A percentile compares a stretch with the other conserved stretches of the same genome.
phyloP scores from a whole-genome alignment of 2,888 invertebrate species.

The Phasia obesa region DNA sequence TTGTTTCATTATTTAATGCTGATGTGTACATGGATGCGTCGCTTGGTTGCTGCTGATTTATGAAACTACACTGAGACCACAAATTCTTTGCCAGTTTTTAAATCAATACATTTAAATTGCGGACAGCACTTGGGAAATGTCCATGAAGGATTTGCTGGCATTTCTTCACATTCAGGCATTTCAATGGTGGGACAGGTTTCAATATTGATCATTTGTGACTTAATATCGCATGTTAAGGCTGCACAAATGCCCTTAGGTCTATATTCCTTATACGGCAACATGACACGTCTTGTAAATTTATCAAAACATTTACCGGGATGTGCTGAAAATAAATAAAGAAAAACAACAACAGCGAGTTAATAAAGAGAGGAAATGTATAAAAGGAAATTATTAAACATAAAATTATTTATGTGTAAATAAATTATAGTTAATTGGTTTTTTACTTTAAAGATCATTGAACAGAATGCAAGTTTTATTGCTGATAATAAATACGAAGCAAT shows the following conservation, averaged over 20 bases:
- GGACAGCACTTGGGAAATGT: constrained; percentile 82
- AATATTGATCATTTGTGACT: constrained; percentile 79
- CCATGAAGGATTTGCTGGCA: constrained; percentile 79
- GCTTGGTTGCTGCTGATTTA: not conserved
- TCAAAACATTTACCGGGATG: constrained; percentile 82
- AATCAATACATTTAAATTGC: constrained; percentile 80
- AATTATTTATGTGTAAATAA: constrained; percentile 19
- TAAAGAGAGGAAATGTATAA: constrained; percentile 58
- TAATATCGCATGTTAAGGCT: constrained; percentile 80
- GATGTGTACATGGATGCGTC: constrained; percentile 70
- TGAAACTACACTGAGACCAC: constrained; percentile 77
- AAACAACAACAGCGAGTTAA: constrained; percentile 68
- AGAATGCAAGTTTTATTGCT: not conserved
- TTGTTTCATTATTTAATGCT: constrained; percentile 55
- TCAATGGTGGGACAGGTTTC: constrained; percentile 82
- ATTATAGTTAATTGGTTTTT: constrained; percentile 50
- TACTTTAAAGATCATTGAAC: constrained; percentile 7
- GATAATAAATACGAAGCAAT: not conserved
- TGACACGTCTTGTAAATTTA: constrained; percentile 79
- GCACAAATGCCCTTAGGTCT: constrained; percentile 82
- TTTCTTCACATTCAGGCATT: constrained; percentile 81
- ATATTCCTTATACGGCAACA: constrained; percentile 81
- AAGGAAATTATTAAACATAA: no score
- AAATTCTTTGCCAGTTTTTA: constrained; percentile 81
- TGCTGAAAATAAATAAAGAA: constrained; percentile 74